Conservation (phyloP, 2,888 invertebrate species). For the Saturnia japonica region DNA sequence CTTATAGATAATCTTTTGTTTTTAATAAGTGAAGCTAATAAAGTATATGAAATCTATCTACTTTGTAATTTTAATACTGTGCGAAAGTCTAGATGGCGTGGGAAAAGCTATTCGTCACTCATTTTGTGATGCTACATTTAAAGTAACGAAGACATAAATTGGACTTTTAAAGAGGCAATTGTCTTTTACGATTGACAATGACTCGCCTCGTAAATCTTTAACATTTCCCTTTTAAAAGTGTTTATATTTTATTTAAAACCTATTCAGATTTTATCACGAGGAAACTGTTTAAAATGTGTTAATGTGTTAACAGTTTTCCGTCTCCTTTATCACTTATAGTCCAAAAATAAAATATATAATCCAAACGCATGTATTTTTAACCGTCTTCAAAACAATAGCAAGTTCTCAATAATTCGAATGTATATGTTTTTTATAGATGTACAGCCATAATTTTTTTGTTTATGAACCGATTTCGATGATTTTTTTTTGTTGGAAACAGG, state of each 20-base stretch:
- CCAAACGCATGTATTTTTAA: too few relatives aligned
- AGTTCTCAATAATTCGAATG: too few relatives aligned
- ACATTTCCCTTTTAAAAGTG: constrained; percentile 20
- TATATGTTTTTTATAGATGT: too few relatives aligned
- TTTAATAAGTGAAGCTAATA: background rate
- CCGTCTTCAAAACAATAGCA: too few relatives aligned
- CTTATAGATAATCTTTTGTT: background rate
- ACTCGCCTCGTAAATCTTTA: constrained; percentile 23
- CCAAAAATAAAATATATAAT: background rate
- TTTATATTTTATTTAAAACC: constrained; percentile 20
- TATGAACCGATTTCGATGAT: too few relatives aligned
- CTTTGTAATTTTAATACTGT: constrained; percentile 19
- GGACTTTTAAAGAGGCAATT: constrained; percentile 23
- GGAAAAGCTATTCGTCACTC: constrained; percentile 21
- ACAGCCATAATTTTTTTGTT: too few relatives aligned
- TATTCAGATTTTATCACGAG: constrained; percentile 10
- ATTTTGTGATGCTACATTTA: constrained; percentile 22
- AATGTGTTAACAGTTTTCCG: background rate
- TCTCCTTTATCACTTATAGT: background rate
- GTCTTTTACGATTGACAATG: constrained; percentile 21
- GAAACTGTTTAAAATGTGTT: constrained; percentile 19
- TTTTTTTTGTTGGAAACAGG: too few relatives aligned
- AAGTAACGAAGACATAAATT: constrained; percentile 24
- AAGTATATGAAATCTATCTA: constrained; percentile 18
- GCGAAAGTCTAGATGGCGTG: constrained; percentile 20